These are phyloP conservation scores for Antennarius maculatus DNA, from an alignment of 2,797 vertebrate species.

Conservation along the genomic window DNA sequence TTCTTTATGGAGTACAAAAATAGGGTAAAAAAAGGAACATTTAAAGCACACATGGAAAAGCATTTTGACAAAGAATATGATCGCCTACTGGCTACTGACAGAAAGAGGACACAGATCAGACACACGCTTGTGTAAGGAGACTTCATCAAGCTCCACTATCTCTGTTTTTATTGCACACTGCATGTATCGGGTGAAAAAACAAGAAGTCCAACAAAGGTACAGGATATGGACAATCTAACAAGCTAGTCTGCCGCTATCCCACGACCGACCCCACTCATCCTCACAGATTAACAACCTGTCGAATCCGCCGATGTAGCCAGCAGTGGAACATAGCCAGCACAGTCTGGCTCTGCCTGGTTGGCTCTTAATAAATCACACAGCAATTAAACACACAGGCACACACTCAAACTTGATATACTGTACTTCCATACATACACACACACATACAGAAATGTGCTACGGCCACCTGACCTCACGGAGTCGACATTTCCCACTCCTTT, in stretches of 20 bases:
- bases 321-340: slow-evolving; percentile 33
- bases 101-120: slow-evolving; percentile 6
- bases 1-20: too few species aligned
- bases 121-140: neutral
- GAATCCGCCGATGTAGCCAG: slow-evolving; percentile 42
- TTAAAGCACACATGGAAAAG: slow-evolving; percentile 7
- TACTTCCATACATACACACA: neutral
- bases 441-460: neutral
- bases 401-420: slow-evolving; percentile 17
- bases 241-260: neutral
- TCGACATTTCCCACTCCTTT: slow-evolving; percentile 8
- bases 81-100: slow-evolving; percentile 10
- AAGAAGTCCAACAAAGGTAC: slow-evolving; percentile 3
- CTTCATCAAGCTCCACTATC: slow-evolving; percentile 14
- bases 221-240: slow-evolving; percentile 8
- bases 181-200: slow-evolving; percentile 16
- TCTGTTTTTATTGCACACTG: slow-evolving; percentile 14
- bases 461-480: neutral
- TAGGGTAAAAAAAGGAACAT: neutral
- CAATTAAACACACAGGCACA: slow-evolving; percentile 52
- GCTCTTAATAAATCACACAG: slow-evolving; percentile 51
- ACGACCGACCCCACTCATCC: slow-evolving; percentile 44
- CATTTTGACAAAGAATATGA: slow-evolving; percentile 5
- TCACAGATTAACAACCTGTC: slow-evolving; percentile 59
- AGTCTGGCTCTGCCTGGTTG: slow-evolving; percentile 32